Percentiles rank a stretch among this genome's conserved stretches.
Evolutionary conservation across 2,797 vertebrate genomes (phyloP).

Genomic region (Limnodromus scolopaceus): DNA sequence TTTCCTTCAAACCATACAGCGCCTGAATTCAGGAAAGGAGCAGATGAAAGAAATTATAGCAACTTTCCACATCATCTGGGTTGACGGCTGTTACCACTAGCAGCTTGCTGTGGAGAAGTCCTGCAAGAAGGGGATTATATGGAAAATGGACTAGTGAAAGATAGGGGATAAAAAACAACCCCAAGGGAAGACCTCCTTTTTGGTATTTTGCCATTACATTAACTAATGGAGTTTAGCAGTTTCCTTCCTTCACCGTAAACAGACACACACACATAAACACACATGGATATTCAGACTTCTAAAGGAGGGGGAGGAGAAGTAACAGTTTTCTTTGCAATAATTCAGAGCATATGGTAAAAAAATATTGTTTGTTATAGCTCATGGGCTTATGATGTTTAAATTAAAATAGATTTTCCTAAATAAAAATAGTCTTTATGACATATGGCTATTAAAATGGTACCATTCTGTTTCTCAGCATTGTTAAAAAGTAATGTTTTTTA

Average conservation of each 20-base stretch:
- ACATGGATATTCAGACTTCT: conserved; percentile 33
- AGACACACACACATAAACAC: conserved; percentile 20
- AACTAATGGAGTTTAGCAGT: conserved; percentile 40
- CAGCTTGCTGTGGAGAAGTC: not conserved
- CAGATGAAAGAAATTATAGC: conserved; percentile 63
- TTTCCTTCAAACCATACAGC: not conserved
- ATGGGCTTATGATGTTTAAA: conserved; percentile 83
- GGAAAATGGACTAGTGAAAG: conserved; percentile 32
- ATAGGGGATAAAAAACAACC: not conserved
- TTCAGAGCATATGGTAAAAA: conserved; percentile 77
- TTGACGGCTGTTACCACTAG: not conserved
- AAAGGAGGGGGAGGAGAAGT: conserved; percentile 3
- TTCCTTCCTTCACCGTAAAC: conserved; percentile 58
- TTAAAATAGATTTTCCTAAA: conserved; percentile 86
- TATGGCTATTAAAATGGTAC: conserved; percentile 74
- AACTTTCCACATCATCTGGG: conserved; percentile 39
- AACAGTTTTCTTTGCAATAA: conserved; percentile 70
- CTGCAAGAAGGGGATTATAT: not conserved
- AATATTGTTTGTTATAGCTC: conserved; percentile 79
- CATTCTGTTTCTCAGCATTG: conserved; percentile 73
- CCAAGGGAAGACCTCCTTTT: conserved; percentile 6
- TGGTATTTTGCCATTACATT: conserved; percentile 29
- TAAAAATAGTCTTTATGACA: conserved; percentile 79
- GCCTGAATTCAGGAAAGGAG: not conserved
- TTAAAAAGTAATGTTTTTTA: conserved; percentile 74